Conservation (phyloP, 2,888 invertebrate species). For the Thymelicus sylvestris region DNA sequence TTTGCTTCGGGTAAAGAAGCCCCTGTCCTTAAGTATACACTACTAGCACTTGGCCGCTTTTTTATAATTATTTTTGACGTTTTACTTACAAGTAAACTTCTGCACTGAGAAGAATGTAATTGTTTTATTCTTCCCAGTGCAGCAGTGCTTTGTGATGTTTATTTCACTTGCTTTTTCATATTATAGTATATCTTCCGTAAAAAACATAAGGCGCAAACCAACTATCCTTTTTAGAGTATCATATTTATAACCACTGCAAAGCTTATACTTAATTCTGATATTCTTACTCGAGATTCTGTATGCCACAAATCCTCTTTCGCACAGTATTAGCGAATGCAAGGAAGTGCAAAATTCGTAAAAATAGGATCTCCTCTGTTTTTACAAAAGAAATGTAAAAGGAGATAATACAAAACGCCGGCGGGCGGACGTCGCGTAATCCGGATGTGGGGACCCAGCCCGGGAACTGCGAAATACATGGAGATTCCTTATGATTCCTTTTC, state of each 20-base stretch:
- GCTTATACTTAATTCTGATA: conserved; percentile 39
- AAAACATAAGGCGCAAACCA: no score
- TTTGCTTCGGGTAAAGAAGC: no score
- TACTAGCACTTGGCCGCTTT: no score
- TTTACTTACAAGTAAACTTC: no score
- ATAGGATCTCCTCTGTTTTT: conserved; percentile 48
- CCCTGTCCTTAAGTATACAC: no score
- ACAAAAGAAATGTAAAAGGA: conserved; percentile 58
- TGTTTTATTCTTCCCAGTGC: no score
- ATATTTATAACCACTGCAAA: background rate
- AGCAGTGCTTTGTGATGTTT: no score
- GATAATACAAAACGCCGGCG: conserved; percentile 64
- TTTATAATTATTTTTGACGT: no score
- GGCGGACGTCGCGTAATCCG: conserved; percentile 57
- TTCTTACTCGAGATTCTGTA: conserved; percentile 9
- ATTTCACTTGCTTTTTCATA: no score
- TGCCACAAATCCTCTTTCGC: conserved; percentile 27
- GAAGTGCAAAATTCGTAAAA: conserved; percentile 46
- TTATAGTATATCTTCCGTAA: no score
- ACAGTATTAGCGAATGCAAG: conserved; percentile 39
- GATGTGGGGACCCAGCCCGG: conserved; percentile 46
- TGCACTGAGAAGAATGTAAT: no score
- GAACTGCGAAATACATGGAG: conserved; percentile 33
- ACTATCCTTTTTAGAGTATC: background rate
- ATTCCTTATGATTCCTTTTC: background rate